A percentile compares a stretch with the other conserved stretches of the same genome.
Evolutionary conservation across 2,888 invertebrate species (phyloP).

Genomic region (Drosophila niveifrons): DNA sequence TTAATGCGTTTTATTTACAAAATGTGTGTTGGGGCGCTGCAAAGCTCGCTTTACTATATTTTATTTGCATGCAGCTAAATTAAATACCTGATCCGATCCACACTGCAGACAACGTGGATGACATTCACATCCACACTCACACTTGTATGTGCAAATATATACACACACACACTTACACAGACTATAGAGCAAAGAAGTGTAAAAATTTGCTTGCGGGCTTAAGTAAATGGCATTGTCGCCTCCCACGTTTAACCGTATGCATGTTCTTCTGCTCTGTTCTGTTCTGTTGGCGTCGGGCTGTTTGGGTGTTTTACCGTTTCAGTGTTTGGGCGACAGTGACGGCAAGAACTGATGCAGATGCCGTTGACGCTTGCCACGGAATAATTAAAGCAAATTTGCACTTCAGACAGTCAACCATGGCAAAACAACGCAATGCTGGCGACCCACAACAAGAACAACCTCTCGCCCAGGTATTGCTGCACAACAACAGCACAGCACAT

Average conservation of each 20-base stretch:
- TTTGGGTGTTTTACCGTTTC: slow-evolving; percentile 25
- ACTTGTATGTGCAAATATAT: slow-evolving; percentile 1
- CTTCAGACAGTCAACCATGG: slow-evolving; percentile 81
- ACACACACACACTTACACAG: neutral
- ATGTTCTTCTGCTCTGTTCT: slow-evolving; percentile 7
- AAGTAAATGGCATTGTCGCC: slow-evolving; percentile 71
- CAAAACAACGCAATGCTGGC: slow-evolving; percentile 69
- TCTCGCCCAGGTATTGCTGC: slow-evolving; percentile 51
- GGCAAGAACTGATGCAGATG: slow-evolving; percentile 60
- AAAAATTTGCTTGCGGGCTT: slow-evolving; percentile 51
- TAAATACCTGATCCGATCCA: slow-evolving; percentile 15
- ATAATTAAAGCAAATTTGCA: slow-evolving; percentile 85
- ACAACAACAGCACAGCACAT: slow-evolving; percentile 3
- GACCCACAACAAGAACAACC: slow-evolving; percentile 67
- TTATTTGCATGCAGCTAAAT: slow-evolving; percentile 5
- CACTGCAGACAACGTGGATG: slow-evolving; percentile 2
- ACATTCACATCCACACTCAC: slow-evolving; percentile 12
- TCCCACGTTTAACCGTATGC: slow-evolving; percentile 31
- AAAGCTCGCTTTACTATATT: neutral
- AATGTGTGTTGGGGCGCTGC: neutral
- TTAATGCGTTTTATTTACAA: neutral
- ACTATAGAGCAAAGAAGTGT: slow-evolving; percentile 23
- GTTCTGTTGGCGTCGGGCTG: slow-evolving; percentile 2
- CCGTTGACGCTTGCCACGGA: slow-evolving; percentile 68
- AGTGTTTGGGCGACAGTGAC: neutral